A percentile compares a stretch with the other conserved stretches of the same genome.
These are phyloP conservation scores for Gnatocerus cornutus DNA, from an alignment of 2,888 invertebrate species.

Conservation along the genomic window DNA sequence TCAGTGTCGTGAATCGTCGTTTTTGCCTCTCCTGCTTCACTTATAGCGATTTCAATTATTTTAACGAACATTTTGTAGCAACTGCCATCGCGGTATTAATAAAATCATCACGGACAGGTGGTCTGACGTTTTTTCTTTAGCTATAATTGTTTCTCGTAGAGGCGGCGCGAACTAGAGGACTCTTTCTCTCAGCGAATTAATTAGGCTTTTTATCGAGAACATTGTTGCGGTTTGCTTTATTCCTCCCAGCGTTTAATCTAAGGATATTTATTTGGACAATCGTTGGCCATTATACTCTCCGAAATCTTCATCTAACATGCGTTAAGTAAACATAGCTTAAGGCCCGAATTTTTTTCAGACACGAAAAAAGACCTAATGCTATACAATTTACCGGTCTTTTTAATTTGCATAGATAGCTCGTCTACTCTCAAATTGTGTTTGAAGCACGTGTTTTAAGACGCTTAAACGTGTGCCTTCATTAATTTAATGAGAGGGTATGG, in stretches of 20 bases:
- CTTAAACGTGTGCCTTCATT: constrained; percentile 15
- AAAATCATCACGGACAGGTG: constrained; percentile 37
- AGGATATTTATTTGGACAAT: constrained; percentile 24
- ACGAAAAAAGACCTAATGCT: constrained; percentile 39
- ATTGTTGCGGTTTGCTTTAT: neutral
- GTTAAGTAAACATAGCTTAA: constrained; percentile 48
- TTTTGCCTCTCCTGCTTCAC: constrained; percentile 1
- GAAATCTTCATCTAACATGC: constrained; percentile 44
- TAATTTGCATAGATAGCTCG: constrained; percentile 47
- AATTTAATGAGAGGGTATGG: constrained; percentile 30
- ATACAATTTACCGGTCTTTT: constrained; percentile 44
- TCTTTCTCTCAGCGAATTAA: neutral
- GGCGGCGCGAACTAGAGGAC: neutral
- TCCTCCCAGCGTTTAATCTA: neutral
- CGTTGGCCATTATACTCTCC: constrained; percentile 40
- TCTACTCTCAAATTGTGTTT: constrained; percentile 22
- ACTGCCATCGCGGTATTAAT: constrained; percentile 25
- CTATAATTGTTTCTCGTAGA: constrained; percentile 16
- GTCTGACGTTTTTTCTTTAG: constrained; percentile 7
- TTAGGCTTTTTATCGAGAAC: neutral
- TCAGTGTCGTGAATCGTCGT: constrained; percentile 7
- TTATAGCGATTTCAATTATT: constrained; percentile 30
- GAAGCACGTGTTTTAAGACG: constrained; percentile 28
- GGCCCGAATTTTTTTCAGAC: constrained; percentile 29
- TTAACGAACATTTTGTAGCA: constrained; percentile 30